phyloP scores from a whole-genome alignment of 2,888 invertebrate genomes.

The Ormyrus labotus region DNA sequence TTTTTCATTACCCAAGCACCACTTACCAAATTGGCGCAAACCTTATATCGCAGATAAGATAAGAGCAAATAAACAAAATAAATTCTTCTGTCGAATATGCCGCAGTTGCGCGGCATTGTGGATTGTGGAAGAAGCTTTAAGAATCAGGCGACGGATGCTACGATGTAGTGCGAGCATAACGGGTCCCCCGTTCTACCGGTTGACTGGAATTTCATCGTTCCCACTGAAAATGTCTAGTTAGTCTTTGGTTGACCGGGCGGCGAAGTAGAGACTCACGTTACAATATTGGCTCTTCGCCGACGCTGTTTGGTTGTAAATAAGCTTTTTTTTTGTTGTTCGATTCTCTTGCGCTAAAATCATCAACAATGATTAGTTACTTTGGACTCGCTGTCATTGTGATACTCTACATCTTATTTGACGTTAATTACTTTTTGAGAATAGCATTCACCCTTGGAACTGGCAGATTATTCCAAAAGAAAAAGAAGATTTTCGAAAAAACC shows the following conservation, averaged over 20 bases:
- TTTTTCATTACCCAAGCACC: too few relatives aligned
- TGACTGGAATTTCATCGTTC: slow-evolving; percentile 4
- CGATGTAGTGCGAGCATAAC: slow-evolving; percentile 5
- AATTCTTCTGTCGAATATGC: too few relatives aligned
- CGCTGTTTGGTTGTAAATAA: too few relatives aligned
- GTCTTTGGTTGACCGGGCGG: slow-evolving; percentile 40
- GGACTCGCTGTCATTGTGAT: slow-evolving; percentile 74
- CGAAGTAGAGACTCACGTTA: slow-evolving; percentile 15
- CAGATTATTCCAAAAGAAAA: slow-evolving; percentile 83
- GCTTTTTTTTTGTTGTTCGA: too few relatives aligned
- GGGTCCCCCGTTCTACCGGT: slow-evolving; percentile 24
- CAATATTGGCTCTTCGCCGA: neutral
- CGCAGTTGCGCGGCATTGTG: too few relatives aligned
- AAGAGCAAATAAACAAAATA: too few relatives aligned
- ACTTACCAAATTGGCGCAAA: too few relatives aligned
- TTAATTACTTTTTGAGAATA: slow-evolving; percentile 87
- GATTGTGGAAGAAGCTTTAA: too few relatives aligned
- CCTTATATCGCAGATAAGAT: too few relatives aligned
- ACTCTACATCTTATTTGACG: slow-evolving; percentile 85
- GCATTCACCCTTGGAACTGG: slow-evolving; percentile 84
- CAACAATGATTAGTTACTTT: slow-evolving; percentile 54
- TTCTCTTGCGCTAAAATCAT: neutral
- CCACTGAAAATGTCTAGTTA: slow-evolving; percentile 13
- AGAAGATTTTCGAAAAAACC: slow-evolving; percentile 83
- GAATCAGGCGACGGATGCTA: slow-evolving; percentile 26